Conservation (phyloP, 2,113 vertebrate species). For the Chelonoidis abingdonii region DNA sequence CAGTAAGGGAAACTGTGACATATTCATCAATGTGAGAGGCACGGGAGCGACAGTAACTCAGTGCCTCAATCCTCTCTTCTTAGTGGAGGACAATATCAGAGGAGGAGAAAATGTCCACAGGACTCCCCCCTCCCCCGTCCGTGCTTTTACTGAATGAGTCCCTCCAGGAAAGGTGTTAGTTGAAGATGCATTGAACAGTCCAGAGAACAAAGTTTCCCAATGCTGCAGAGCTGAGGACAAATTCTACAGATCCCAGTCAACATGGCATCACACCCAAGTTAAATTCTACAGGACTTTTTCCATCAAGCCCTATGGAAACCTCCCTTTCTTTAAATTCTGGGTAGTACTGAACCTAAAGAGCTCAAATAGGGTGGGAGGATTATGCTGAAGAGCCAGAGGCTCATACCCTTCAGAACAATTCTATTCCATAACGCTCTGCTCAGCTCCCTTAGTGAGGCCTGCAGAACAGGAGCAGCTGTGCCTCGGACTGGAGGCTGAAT, state of each 20-base stretch:
- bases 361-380: background rate
- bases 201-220: background rate
- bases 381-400: background rate
- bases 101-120: fast-evolving
- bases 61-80: background rate
- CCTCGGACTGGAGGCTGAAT: background rate
- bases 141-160: background rate
- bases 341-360: background rate
- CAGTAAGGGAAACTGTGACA: background rate
- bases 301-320: background rate
- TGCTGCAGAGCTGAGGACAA: background rate
- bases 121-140: background rate
- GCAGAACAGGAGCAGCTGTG: background rate
- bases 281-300: background rate
- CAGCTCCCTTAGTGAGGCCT: background rate
- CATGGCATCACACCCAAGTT: background rate
- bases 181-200: background rate
- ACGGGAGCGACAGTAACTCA: background rate
- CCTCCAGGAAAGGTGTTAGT: background rate
- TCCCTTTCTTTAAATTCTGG: background rate
- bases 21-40: background rate
- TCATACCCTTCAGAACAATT: background rate
- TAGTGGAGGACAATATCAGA: background rate
- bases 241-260: background rate
- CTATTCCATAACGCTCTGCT: background rate